A percentile compares a stretch with the other conserved stretches of the same genome.
phyloP scores from a whole-genome alignment of 1,140 invertebrate species.

The Monomorium pharaonis region DNA sequence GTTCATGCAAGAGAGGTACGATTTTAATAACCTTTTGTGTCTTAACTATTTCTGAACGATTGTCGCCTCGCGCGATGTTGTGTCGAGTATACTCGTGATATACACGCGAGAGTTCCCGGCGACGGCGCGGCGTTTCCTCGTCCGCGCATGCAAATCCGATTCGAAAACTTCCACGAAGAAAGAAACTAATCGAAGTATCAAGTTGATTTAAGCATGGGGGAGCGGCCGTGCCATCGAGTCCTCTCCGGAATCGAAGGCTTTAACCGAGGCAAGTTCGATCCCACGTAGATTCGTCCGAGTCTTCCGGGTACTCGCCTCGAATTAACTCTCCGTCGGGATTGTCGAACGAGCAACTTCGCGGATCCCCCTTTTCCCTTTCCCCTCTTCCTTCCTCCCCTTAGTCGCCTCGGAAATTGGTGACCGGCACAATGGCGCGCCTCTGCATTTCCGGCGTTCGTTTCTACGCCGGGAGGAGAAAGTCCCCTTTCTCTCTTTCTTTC shows the following conservation, averaged over 20 bases:
- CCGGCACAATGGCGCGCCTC: conserved; percentile 38
- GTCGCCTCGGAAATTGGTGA: not conserved
- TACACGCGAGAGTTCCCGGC: not conserved
- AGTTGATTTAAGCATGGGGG: conserved; percentile 41
- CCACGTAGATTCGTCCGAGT: conserved; percentile 34
- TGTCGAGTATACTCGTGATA: not conserved
- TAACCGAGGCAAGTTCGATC: conserved; percentile 33
- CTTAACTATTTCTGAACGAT: not conserved
- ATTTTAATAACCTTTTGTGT: not conserved
- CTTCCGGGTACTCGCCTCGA: conserved; percentile 38
- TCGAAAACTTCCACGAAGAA: conserved; percentile 25
- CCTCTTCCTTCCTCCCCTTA: too few species aligned
- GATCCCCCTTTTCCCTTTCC: not conserved
- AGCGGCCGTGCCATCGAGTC: not conserved
- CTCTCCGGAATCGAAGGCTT: not conserved
- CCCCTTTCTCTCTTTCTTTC: not conserved
- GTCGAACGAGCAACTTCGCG: conserved; percentile 50
- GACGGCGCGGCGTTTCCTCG: not conserved
- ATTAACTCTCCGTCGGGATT: conserved; percentile 51
- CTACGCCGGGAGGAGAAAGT: not conserved
- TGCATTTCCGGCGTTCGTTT: conserved; percentile 48
- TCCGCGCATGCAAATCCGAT: conserved; percentile 16
- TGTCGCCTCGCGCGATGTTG: not conserved
- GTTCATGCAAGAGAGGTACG: too few species aligned
- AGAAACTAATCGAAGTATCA: conserved; percentile 56